A percentile compares a stretch with the other conserved stretches of the same genome.
These are phyloP conservation scores for Bos javanicus DNA, from an alignment of 2,113 vertebrate species.

Conservation along the genomic window DNA sequence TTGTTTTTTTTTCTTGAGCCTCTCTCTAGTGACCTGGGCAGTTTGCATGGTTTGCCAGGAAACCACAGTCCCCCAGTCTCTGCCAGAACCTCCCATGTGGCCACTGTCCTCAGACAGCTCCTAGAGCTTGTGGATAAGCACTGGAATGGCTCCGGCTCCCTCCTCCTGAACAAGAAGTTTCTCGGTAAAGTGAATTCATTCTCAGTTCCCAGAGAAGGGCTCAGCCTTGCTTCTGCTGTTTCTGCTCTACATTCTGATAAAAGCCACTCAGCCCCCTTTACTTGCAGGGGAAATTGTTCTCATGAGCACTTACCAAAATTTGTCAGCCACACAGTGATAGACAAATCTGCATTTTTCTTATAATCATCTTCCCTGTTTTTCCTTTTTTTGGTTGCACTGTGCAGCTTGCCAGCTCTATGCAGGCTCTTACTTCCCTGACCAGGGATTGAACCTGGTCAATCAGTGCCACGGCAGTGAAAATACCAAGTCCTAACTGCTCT, in stretches of 20 bases:
- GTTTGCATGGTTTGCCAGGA: conserved; percentile 60
- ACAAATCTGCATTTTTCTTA: neutral
- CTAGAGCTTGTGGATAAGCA: conserved; percentile 81
- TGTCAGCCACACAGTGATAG: conserved; percentile 12
- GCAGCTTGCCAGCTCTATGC: neutral
- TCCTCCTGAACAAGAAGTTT: conserved; percentile 81
- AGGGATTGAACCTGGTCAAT: neutral
- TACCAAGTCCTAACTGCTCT: neutral
- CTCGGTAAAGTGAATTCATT: conserved; percentile 69
- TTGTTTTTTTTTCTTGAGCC: conserved; percentile 58
- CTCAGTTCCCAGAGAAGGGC: neutral
- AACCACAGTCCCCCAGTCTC: conserved; percentile 52
- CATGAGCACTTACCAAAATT: neutral
- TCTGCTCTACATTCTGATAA: neutral
- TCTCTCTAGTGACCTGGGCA: conserved; percentile 71
- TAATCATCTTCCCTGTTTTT: neutral
- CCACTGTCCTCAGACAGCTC: conserved; percentile 75
- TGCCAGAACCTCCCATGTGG: conserved; percentile 66
- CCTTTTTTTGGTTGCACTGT: neutral
- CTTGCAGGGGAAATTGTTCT: neutral
- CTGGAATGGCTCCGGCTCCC: conserved; percentile 79
- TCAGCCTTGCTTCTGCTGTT: conserved; percentile 5
- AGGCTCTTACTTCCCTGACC: neutral
- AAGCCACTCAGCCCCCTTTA: neutral
- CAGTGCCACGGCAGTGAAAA: neutral